A percentile compares a stretch with the other conserved stretches of the same genome.
Evolutionary conservation across 1,140 invertebrate species (phyloP).

Genomic region (Steinernema khuongi): DNA sequence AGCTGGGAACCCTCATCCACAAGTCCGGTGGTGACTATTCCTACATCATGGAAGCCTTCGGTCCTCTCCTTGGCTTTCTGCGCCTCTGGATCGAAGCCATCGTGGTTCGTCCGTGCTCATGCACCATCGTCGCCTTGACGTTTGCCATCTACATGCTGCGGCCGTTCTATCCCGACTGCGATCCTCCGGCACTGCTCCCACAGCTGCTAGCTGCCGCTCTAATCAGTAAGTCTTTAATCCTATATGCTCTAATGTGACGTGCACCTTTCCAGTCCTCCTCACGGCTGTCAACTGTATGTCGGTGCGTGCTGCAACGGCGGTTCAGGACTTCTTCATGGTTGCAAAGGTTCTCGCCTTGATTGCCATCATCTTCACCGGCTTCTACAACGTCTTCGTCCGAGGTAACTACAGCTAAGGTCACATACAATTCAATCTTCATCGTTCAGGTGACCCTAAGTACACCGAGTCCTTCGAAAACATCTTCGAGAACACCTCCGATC

Average conservation of each 20-base stretch:
- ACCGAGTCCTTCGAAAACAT: constrained; percentile 76
- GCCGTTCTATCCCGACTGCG: constrained; percentile 80
- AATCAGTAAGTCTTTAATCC: constrained; percentile 73
- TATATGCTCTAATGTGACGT: neutral
- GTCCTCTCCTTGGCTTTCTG: constrained; percentile 82
- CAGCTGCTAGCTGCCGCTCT: constrained; percentile 79
- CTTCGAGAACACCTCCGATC: constrained; percentile 79
- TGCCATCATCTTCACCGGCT: constrained; percentile 50
- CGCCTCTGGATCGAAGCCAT: constrained; percentile 95
- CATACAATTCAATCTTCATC: neutral
- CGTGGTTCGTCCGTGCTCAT: constrained; percentile 72
- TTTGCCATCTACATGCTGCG: constrained; percentile 87
- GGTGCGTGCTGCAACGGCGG: constrained; percentile 87
- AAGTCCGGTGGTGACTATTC: constrained; percentile 91
- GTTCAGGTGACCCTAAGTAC: constrained; percentile 75
- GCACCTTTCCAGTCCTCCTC: constrained; percentile 71
- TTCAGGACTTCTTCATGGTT: constrained; percentile 95
- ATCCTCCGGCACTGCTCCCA: constrained; percentile 74
- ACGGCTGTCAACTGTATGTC: constrained; percentile 95
- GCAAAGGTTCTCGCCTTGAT: constrained; percentile 68
- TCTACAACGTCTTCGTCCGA: constrained; percentile 40
- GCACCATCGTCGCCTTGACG: constrained; percentile 86
- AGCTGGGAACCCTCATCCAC: constrained; percentile 64
- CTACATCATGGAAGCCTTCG: constrained; percentile 67
- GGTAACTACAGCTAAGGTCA: neutral